Conservation (phyloP, 2,797 vertebrate genomes). For the Cirrhinus molitorella region DNA sequence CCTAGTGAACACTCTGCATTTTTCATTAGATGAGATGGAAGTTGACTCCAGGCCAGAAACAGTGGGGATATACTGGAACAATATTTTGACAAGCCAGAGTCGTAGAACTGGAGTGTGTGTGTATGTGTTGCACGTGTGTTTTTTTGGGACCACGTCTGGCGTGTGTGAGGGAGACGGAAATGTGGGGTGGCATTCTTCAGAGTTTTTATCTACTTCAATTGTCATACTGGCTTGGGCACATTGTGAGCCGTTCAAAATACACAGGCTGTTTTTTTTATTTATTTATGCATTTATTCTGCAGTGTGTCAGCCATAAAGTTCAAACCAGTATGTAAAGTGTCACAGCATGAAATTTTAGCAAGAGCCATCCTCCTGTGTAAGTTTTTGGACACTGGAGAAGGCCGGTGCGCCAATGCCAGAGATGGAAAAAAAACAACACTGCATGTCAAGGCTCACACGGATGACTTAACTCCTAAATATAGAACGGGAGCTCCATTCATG, state of each 20-base stretch:
- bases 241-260: conserved; percentile 52
- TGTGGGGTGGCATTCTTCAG: conserved; percentile 10
- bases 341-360: conserved; percentile 63
- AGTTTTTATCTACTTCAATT: conserved; percentile 38
- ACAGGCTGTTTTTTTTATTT: conserved; percentile 31
- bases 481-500: conserved; percentile 73
- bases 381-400: conserved; percentile 66
- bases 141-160: background rate
- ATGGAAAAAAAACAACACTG: conserved; percentile 24
- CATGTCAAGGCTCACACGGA: conserved; percentile 56
- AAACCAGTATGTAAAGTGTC: conserved; percentile 71
- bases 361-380: conserved; percentile 65
- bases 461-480: conserved; percentile 79
- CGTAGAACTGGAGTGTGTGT: conserved; percentile 55
- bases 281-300: conserved; percentile 47
- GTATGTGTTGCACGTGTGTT: conserved; percentile 26
- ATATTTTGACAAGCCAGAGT: conserved; percentile 73
- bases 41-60: conserved; percentile 71
- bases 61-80: conserved; percentile 66
- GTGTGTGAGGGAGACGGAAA: background rate
- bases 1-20: conserved; percentile 66
- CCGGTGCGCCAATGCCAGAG: conserved; percentile 51
- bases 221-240: conserved; percentile 37
- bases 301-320: conserved; percentile 65
- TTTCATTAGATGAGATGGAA: conserved; percentile 71